These are phyloP conservation scores for Luperina testacea DNA, from an alignment of 2,888 invertebrate species.

Conservation along the genomic window DNA sequence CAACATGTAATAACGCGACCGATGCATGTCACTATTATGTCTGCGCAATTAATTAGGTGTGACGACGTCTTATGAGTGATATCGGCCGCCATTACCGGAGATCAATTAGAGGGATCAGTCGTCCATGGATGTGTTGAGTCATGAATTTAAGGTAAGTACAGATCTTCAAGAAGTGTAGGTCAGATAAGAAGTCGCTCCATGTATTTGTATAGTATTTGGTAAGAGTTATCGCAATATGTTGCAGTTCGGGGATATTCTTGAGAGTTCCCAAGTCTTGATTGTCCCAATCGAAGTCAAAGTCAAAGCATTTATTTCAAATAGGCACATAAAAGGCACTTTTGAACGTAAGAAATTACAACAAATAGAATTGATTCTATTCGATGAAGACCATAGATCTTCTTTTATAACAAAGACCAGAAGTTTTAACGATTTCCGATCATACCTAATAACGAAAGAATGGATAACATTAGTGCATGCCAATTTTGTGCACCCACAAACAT, in stretches of 20 bases:
- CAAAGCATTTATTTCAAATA: too few relatives aligned
- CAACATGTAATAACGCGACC: slow-evolving; percentile 45
- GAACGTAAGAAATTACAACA: too few relatives aligned
- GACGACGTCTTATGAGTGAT: slow-evolving; percentile 15
- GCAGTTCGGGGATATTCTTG: neutral
- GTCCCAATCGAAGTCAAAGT: too few relatives aligned
- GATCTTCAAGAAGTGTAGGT: neutral
- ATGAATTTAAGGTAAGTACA: neutral
- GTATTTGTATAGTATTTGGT: neutral
- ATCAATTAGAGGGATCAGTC: slow-evolving; percentile 37
- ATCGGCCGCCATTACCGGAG: slow-evolving; percentile 29
- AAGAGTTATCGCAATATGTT: neutral
- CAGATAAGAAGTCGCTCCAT: neutral
- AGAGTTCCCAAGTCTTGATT: neutral
- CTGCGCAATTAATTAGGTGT: slow-evolving; percentile 45
- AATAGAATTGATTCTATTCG: too few relatives aligned
- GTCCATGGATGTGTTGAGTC: neutral
- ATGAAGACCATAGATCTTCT: neutral
- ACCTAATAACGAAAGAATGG: neutral
- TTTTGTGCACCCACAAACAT: neutral
- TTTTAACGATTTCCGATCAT: neutral
- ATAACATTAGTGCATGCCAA: neutral
- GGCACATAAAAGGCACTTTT: too few relatives aligned
- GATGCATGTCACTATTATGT: slow-evolving; percentile 34
- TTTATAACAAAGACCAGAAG: neutral